These are phyloP conservation scores for Rhinopomastus cyanomelas DNA, from an alignment of 2,113 vertebrate species.

Conservation along the genomic window DNA sequence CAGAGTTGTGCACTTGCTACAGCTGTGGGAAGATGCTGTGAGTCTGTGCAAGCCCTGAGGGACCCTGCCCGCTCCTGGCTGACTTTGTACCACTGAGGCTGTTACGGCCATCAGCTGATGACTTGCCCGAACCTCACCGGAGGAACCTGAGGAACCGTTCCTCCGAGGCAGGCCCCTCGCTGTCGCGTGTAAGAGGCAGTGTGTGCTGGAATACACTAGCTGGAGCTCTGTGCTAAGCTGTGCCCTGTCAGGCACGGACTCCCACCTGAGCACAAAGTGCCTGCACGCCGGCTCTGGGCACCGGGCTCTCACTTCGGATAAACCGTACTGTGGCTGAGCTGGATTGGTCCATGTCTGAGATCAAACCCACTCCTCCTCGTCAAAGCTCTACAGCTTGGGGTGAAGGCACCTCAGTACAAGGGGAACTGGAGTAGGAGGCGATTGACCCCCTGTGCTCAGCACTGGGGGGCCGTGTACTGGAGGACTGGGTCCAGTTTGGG, in stretches of 20 bases:
- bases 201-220: conserved; percentile 7
- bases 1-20: neutral
- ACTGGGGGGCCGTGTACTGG: too few relatives aligned
- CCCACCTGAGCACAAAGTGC: too few relatives aligned
- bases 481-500: too few relatives aligned
- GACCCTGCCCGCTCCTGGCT: neutral
- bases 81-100: neutral
- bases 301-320: neutral
- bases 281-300: too few relatives aligned
- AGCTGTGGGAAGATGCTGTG: neutral
- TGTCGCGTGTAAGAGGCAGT: neutral
- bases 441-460: too few relatives aligned
- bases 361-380: neutral
- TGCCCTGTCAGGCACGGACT: neutral
- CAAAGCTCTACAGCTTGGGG: neutral
- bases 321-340: neutral
- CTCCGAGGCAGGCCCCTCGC: neutral
- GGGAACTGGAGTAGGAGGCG: too few relatives aligned
- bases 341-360: neutral
- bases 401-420: too few relatives aligned
- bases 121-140: neutral
- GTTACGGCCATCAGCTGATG: neutral
- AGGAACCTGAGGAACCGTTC: neutral
- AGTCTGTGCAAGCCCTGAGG: neutral
- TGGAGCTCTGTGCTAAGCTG: neutral